Evolutionary conservation across 2,797 vertebrate genomes (phyloP), one percentile per base, ranked within the genome.

Genomic region (Apogon hyalosoma): DNA sequence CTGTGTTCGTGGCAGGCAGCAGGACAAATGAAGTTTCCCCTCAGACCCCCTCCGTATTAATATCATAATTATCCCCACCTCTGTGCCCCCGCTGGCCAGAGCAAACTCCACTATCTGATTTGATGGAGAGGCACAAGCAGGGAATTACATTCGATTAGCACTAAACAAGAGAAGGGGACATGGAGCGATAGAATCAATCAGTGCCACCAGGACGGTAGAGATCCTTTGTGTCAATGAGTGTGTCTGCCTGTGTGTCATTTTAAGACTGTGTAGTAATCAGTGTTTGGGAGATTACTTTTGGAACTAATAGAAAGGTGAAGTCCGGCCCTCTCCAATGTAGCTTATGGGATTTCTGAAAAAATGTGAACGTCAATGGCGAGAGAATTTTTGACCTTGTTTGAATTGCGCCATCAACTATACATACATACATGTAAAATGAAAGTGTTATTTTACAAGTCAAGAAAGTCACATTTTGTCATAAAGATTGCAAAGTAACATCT

Each of bases 61-160:
- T 92, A 92, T 93, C 91, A 92, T 94, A 93, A 94, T 94, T 93
- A 94, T 92, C 86, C 78, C 77, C 90, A 89, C 89, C 87, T 90
- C 90, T 75, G 72, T 78, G 87, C 84, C 90, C 88, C 77, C 24
- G 78, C 74, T 51, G 75, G 85, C 83, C 84, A 69, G 87, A 84
- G 69, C 90, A 88, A 87, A 85, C 87, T 82, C 72, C 73, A 77
- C 87, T 78, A 90, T 90, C 83, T 81, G 80, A 89, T 90, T 88
- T 93, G 92, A 94, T 92, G 91, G 91, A 93, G 91, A 90, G 90
- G 87, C 72, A 77, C 88, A 81, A 83, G 77, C 66, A 13, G 81
- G 85, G 90, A 93, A 94, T 93, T 93, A 92, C 91, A 92, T 94
- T 93, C 88, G 88, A 93, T 94, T 94, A 93, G 90, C 88, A 89